These are phyloP conservation scores for Nannobrachium achirus DNA, from an alignment of 2,113 vertebrate genomes.

Conservation along the genomic window DNA sequence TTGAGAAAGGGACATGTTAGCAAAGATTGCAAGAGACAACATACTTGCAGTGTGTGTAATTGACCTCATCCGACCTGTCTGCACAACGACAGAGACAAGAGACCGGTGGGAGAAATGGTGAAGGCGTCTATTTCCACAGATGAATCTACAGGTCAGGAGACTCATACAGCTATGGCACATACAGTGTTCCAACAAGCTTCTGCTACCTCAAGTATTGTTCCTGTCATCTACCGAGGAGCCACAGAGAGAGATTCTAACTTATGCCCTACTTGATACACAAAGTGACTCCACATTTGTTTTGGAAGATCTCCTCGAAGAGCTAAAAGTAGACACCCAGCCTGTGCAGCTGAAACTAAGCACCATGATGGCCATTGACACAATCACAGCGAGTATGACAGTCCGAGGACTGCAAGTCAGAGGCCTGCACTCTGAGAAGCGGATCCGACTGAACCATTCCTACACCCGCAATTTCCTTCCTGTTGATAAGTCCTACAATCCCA, in stretches of 20 bases:
- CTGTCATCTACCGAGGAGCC: slow-evolving; percentile 4
- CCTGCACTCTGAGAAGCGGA: not conserved
- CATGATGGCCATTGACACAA: no score
- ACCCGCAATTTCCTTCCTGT: slow-evolving; percentile 34
- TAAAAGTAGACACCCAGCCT: slow-evolving; percentile 21
- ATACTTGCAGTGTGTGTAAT: slow-evolving; percentile 1
- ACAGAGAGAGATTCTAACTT: no score
- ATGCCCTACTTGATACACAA: no score
- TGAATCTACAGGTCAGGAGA: not conserved
- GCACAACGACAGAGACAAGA: slow-evolving; percentile 1
- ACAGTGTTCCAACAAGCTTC: slow-evolving; percentile 1
- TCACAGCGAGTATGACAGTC: slow-evolving; percentile 33
- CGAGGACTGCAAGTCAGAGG: slow-evolving; percentile 24
- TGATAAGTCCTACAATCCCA: slow-evolving; percentile 37
- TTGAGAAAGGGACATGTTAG: not conserved
- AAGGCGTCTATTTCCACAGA: not conserved
- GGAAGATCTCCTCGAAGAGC: no score
- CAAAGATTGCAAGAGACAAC: slow-evolving; percentile 19
- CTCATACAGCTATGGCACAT: no score
- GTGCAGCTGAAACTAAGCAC: no score
- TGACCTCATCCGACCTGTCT: slow-evolving; percentile 8
- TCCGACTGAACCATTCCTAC: slow-evolving; percentile 29
- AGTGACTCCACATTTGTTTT: no score
- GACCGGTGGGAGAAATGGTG: not conserved
- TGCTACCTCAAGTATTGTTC: slow-evolving; percentile 20